Base-by-base conservation (phyloP, 2,797 vertebrate species). In the Acestrorhynchus altus region DNA sequence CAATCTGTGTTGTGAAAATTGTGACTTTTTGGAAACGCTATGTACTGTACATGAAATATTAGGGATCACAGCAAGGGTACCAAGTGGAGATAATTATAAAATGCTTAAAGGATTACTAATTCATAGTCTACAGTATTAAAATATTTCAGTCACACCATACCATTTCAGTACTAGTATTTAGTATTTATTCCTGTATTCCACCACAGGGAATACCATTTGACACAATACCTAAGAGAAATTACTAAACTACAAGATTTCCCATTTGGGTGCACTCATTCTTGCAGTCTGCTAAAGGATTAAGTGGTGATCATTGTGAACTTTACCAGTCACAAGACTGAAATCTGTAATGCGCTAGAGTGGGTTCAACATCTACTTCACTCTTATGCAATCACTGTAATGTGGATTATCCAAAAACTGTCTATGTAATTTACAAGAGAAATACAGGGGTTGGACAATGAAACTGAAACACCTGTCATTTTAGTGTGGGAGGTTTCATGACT, bases 91-190 rank as follows among this genome's bases (percentile, higher is more conserved):
- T 47, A 8, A 28, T 49, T 49, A 26, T 67, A 49, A 35, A 7
- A 13, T 70, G 22, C 57, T 46, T 54, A 31, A 49, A 69, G 10
- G 6, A 51, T 13, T 18, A 18, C 0, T 2, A 0, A 28, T 46
- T 24, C 12, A 44, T 16, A 66, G 13, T 65, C 12, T 65, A 66
- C 42, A 46, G 42, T 66, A 66, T 66, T 47, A n/a, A n/a, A n/a
- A 6, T 35, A 35, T 54, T n/a, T n/a, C n/a, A n/a, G 6, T 35
- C 22, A n/a, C 28, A 44, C 1, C 52, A 20, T 42, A 35, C 12
- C 40, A 51, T 10, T 6, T 20, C 3, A 8, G 13, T n/a, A 46
- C 46, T 31, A 44, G 15, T 18, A 20, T 47, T 67, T 68, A 20
- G n/a, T 66, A 13, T 66, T 2, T 24, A 26, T 24, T 13, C 11